Evolutionary conservation across 2,888 invertebrate species (phyloP).

Genomic region (Rhamnusium bicolor): DNA sequence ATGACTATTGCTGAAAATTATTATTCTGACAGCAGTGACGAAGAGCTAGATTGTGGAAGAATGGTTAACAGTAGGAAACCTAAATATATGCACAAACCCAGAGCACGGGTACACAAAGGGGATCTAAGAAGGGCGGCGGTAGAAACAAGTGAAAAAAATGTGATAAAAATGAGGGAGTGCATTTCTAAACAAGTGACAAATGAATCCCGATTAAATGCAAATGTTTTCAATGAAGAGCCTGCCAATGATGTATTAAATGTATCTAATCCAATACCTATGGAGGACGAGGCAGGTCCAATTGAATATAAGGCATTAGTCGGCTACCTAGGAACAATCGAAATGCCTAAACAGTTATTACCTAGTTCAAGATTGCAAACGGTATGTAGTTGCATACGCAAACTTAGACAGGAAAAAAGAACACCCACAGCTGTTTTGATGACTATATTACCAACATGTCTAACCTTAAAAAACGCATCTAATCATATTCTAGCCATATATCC

Average conservation of each 20-base stretch:
- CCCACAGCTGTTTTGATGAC: slow-evolving; percentile 90
- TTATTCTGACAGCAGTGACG: slow-evolving; percentile 89
- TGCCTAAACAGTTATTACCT: slow-evolving; percentile 87
- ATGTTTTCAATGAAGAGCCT: slow-evolving; percentile 47
- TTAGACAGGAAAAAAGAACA: slow-evolving; percentile 90
- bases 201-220: slow-evolving; percentile 49
- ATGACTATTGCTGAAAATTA: slow-evolving; percentile 91
- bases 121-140: slow-evolving; percentile 45
- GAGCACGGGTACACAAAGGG: slow-evolving; percentile 55
- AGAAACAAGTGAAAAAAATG: slow-evolving; percentile 50
- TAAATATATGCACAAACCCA: slow-evolving; percentile 75
- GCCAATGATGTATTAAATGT: slow-evolving; percentile 45
- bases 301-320: slow-evolving; percentile 92
- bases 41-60: slow-evolving; percentile 76
- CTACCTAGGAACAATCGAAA: slow-evolving; percentile 96
- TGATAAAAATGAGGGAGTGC: slow-evolving; percentile 47
- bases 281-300: slow-evolving; percentile 73
- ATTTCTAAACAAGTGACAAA: slow-evolving; percentile 42
- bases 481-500: slow-evolving; percentile 90
- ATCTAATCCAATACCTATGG: slow-evolving; percentile 58
- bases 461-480: slow-evolving; percentile 85
- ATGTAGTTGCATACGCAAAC: slow-evolving; percentile 88
- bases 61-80: slow-evolving; percentile 75
- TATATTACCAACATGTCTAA: slow-evolving; percentile 85
- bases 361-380: slow-evolving; percentile 85